Evolutionary conservation across 2,113 vertebrate species (phyloP).

Genomic region (Cyanocitta stelleri): DNA sequence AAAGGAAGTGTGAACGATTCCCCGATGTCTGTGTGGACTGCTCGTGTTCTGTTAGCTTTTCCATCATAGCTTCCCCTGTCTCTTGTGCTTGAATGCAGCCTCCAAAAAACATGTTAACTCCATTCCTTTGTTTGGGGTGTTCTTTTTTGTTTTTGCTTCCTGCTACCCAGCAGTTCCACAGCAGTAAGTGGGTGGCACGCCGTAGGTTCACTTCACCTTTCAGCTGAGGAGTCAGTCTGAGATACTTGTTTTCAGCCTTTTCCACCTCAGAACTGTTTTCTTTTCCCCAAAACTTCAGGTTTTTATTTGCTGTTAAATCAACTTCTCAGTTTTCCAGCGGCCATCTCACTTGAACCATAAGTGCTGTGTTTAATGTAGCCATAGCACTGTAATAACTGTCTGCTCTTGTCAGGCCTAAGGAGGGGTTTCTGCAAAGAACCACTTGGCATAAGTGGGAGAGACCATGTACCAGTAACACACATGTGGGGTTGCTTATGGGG

Average conservation of each 20-base stretch:
- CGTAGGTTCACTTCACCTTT: background rate
- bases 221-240: background rate
- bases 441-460: background rate
- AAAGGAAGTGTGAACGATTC: background rate
- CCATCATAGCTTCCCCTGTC: fast-evolving
- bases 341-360: background rate
- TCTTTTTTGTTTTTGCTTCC: background rate
- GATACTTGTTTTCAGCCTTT: background rate
- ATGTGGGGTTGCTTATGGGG: background rate
- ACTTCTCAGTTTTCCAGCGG: background rate
- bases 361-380: background rate
- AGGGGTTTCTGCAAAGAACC: background rate
- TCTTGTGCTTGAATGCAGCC: background rate
- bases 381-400: background rate
- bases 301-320: background rate
- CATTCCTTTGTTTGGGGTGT: background rate
- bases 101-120: background rate
- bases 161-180: background rate
- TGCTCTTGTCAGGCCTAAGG: background rate
- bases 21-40: background rate
- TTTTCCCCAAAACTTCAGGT: background rate
- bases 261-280: background rate
- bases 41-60: background rate
- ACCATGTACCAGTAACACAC: background rate
- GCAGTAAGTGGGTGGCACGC: background rate